A percentile compares a stretch with the other conserved stretches of the same genome.
phyloP scores from a whole-genome alignment of 2,797 vertebrate genomes.

The Smutsia gigantea region DNA sequence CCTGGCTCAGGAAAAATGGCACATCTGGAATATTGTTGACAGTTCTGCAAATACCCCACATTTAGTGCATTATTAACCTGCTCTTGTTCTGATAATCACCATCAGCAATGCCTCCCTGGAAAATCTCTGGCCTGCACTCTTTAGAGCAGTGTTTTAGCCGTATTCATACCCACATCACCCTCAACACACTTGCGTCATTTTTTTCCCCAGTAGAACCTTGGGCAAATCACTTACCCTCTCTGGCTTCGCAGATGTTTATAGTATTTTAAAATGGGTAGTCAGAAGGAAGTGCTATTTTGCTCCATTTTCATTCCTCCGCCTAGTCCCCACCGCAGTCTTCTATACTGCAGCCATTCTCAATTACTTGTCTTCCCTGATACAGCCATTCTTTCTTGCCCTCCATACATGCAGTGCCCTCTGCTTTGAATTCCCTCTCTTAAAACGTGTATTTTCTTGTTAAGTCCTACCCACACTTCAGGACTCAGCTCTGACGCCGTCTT shows the following conservation, averaged over 20 bases:
- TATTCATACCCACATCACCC: neutral
- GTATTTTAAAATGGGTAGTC: neutral
- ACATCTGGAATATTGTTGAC: constrained; percentile 27
- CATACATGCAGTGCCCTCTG: neutral
- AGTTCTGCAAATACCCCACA: neutral
- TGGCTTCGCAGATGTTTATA: neutral
- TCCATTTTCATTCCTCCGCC: neutral
- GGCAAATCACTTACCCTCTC: neutral
- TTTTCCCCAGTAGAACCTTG: neutral
- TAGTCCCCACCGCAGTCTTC: neutral
- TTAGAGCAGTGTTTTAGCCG: neutral
- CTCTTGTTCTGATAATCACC: neutral
- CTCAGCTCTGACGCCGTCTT: neutral
- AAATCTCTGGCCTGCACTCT: neutral
- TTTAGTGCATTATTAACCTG: neutral
- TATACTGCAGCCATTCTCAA: neutral
- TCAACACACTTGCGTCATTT: neutral
- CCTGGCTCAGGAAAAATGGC: neutral
- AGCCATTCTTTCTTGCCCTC: neutral
- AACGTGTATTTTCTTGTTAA: neutral
- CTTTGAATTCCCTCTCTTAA: neutral
- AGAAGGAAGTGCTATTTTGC: neutral
- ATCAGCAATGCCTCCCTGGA: neutral
- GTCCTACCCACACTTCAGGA: neutral
- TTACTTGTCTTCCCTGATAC: neutral